These are phyloP conservation scores for Ptilorrhoa leucosticta DNA, from an alignment of 2,113 vertebrate species.

Conservation along the genomic window DNA sequence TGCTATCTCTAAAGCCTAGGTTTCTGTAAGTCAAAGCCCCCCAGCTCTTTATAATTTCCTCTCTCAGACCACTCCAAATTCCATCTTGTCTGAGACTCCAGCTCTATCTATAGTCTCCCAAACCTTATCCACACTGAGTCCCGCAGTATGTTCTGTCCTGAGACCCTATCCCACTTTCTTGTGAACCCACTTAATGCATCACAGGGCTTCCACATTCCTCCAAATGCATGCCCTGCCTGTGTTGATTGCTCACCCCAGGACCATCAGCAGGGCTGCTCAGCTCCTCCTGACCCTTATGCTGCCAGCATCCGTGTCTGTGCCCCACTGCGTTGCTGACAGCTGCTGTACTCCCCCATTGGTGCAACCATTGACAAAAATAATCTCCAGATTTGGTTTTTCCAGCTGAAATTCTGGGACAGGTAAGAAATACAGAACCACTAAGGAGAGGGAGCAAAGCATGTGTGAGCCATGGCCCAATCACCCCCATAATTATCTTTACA, in stretches of 20 bases:
- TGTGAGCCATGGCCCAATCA: background rate
- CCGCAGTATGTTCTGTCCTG: background rate
- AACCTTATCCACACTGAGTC: background rate
- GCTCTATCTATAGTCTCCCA: background rate
- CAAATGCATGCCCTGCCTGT: background rate
- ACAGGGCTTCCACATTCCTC: background rate
- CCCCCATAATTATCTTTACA: rapidly evolving
- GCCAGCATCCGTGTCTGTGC: background rate
- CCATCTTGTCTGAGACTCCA: background rate
- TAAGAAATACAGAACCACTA: background rate
- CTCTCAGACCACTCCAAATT: background rate
- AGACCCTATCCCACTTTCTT: background rate
- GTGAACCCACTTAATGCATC: background rate
- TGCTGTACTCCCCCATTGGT: background rate
- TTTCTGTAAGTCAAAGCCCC: background rate
- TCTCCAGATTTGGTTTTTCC: background rate
- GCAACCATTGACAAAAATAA: background rate
- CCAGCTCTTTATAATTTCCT: background rate
- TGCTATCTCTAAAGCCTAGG: background rate
- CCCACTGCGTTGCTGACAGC: rapidly evolving
- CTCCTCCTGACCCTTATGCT: background rate
- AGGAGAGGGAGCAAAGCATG: background rate
- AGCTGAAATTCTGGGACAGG: background rate
- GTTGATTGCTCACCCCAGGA: background rate
- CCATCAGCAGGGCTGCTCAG: background rate